Evolutionary conservation across 2,113 vertebrate species (phyloP), one percentile per base, ranked within the genome.

Genomic region (Macquaria ambigua): DNA sequence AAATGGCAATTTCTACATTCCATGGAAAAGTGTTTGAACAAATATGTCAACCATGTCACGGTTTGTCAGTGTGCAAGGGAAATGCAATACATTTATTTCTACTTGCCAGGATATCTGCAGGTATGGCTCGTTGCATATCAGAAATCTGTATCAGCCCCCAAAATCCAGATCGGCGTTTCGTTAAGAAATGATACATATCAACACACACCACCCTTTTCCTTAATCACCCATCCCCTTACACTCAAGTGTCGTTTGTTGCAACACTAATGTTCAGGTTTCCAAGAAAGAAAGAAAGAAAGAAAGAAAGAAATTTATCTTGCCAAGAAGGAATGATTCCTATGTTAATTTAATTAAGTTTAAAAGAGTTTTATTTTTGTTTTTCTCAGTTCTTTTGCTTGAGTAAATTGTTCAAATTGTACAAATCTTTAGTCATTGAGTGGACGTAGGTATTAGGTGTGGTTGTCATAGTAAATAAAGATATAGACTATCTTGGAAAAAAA

Each of bases 391-490:
- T 93, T 90, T 91, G 83, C 61, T 92, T 90, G 84, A 92, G 81
- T 92, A 79, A 93, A 94, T 93, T 94, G 88, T 92, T 92, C 89
- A 92, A 91, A 95, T 89, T 96, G 92, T 96, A 92, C 76, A 93
- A 95, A 92, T 93, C 39, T 73, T 84, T 85, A 93, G 87, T 90
- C 81, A 87, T 74, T 88, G 80, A 94, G 86, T 93, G 90, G 93
- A 94, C 84, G 88, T 94, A 84, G 87, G 91, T 93, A 89, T 93
- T 90, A 90, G 94, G 93, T 94, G 89, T 93, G 95, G 93, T 94
- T 96, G 93, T 94, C 81, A 78, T 92, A 87, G 72, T 93, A 90
- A 96, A 95, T 96, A 96, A 96, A 96, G 88, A 87, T 87, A 71
- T 83, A 71, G 59, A 80, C 53, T 87, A 89, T 90, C 89, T 89